These are phyloP conservation scores for Turdus rufiventris DNA, from an alignment of 2,113 vertebrate genomes.

Conservation along the genomic window DNA sequence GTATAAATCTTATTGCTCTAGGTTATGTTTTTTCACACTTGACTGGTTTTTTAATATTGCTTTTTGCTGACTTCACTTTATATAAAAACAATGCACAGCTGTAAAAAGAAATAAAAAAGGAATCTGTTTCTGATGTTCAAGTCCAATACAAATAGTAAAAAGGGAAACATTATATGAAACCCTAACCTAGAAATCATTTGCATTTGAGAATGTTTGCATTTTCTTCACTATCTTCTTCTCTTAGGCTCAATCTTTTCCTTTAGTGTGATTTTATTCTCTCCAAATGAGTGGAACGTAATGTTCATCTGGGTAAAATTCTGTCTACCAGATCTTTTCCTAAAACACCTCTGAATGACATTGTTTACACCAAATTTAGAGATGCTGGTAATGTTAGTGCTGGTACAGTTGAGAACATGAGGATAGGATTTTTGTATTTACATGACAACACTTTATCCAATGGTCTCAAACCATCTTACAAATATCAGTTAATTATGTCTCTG, in stretches of 20 bases:
- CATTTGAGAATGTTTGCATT: constrained; percentile 27
- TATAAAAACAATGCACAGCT: constrained; percentile 46
- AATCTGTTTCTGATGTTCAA: constrained; percentile 9
- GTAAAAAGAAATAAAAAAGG: constrained; percentile 38
- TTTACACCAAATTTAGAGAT: not conserved
- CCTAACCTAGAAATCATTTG: constrained; percentile 17
- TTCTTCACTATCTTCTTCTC: not conserved
- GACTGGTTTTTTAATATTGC: constrained; percentile 56
- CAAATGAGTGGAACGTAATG: not conserved
- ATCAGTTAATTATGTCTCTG: constrained; percentile 14
- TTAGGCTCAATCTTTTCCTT: not conserved
- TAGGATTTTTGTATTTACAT: not conserved
- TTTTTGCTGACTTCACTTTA: constrained; percentile 60
- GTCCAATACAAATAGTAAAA: constrained; percentile 31
- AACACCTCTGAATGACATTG: not conserved
- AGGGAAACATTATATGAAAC: constrained; percentile 4
- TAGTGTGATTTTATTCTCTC: not conserved
- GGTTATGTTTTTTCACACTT: constrained; percentile 55
- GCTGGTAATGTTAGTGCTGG: not conserved
- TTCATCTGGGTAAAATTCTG: not conserved
- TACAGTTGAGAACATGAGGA: not conserved
- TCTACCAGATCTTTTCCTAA: not conserved
- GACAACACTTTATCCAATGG: not conserved
- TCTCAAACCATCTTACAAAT: not conserved
- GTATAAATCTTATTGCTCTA: constrained; percentile 49